phyloP scores from a whole-genome alignment of 2,888 invertebrate genomes.

The Euproctis similis region DNA sequence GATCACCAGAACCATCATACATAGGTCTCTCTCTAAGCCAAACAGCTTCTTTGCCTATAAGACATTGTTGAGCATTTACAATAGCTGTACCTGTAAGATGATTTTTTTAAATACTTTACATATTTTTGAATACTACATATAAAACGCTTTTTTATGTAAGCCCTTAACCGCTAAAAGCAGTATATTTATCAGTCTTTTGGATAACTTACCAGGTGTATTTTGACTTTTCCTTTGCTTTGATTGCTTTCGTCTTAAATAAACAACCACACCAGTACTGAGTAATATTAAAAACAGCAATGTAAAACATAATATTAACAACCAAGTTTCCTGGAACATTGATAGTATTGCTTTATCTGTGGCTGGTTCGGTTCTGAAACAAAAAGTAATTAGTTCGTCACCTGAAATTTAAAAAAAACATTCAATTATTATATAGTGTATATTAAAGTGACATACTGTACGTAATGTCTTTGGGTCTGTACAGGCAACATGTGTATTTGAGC shows the following conservation, averaged over 20 bases:
- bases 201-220: constrained; percentile 46
- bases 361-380: constrained; percentile 62
- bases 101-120: not conserved
- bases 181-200: no score
- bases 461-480: constrained; percentile 61
- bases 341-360: constrained; percentile 66
- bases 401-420: no score
- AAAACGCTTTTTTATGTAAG: no score
- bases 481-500: constrained; percentile 84
- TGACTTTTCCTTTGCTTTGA: constrained; percentile 61
- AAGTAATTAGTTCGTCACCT: no score
- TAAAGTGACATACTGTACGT: constrained; percentile 55
- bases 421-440: no score
- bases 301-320: constrained; percentile 60
- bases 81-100: constrained; percentile 45
- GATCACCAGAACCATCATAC: constrained; percentile 64
- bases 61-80: constrained; percentile 62
- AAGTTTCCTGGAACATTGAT: constrained; percentile 69
- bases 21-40: constrained; percentile 63
- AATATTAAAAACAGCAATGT: constrained; percentile 58
- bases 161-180: no score
- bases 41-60: constrained; percentile 65
- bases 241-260: constrained; percentile 56
- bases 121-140: not conserved
- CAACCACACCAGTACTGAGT: constrained; percentile 51